A percentile compares a stretch with the other conserved stretches of the same genome.
Conservation (phyloP, 2,888 invertebrate genomes). For the Stenoptilia bipunctidactyla region DNA sequence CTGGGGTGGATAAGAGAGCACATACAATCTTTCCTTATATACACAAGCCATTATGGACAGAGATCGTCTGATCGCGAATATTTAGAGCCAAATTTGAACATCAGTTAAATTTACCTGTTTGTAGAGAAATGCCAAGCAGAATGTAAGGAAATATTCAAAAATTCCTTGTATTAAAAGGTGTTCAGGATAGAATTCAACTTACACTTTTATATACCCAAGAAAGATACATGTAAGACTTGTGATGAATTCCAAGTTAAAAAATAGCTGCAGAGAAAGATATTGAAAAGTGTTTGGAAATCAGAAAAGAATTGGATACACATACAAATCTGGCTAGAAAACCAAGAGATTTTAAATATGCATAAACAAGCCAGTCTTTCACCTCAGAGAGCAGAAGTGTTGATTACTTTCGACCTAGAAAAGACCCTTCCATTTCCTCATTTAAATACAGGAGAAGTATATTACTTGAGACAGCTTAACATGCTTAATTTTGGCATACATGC, state of each 20-base stretch:
- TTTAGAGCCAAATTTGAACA: not conserved
- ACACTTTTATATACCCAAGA: slow-evolving; percentile 5
- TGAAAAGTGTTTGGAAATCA: slow-evolving; percentile 4
- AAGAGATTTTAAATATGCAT: not conserved
- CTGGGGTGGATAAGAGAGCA: not conserved
- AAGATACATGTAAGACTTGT: slow-evolving; percentile 6
- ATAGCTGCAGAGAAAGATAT: slow-evolving; percentile 3
- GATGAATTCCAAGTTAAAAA: slow-evolving; percentile 2
- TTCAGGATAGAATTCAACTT: slow-evolving; percentile 5
- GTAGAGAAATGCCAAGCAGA: slow-evolving; percentile 5
- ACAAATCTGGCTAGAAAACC: slow-evolving; percentile 3
- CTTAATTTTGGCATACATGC: slow-evolving; percentile 7
- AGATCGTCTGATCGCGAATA: slow-evolving; percentile 1
- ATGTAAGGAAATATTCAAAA: slow-evolving; percentile 6
- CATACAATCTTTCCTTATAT: not conserved
- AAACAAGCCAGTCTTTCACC: not conserved
- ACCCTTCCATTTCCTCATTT: slow-evolving; percentile 7
- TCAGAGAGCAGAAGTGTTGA: slow-evolving; percentile 1
- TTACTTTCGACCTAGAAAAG: slow-evolving; percentile 8
- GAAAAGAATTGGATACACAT: slow-evolving; percentile 2
- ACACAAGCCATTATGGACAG: not conserved
- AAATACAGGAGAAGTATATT: slow-evolving; percentile 7
- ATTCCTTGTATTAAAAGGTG: slow-evolving; percentile 2
- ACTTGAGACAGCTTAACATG: slow-evolving; percentile 7
- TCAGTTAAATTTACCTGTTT: slow-evolving; percentile 1